Percentiles rank a stretch among this genome's conserved stretches.
Conservation (phyloP, 2,888 invertebrate species). For the Deilephila elpenor region DNA sequence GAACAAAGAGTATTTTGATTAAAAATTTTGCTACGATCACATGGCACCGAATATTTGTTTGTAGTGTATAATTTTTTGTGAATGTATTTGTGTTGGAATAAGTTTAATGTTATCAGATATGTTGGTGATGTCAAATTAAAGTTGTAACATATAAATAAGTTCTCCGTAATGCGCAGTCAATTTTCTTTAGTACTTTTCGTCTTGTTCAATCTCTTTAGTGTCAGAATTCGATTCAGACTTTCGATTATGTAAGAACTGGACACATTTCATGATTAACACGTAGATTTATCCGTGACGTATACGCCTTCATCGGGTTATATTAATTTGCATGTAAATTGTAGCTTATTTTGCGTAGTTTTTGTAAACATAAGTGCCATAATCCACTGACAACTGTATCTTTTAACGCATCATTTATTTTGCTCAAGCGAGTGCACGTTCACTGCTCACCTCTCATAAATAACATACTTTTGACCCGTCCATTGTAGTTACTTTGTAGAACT, state of each 20-base stretch:
- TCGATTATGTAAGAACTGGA: background rate
- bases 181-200: background rate
- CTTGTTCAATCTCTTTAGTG: background rate
- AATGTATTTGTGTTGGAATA: slow-evolving; percentile 2
- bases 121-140: slow-evolving; percentile 5
- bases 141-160: slow-evolving; percentile 11
- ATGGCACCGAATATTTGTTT: slow-evolving; percentile 17
- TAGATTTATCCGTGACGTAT: slow-evolving; percentile 28
- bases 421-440: slow-evolving; percentile 54
- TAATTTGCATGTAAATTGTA: slow-evolving; percentile 43
- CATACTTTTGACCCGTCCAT: slow-evolving; percentile 68
- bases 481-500: slow-evolving; percentile 50
- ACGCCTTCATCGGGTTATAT: slow-evolving; percentile 31
- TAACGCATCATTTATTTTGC: slow-evolving; percentile 57
- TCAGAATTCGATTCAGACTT: background rate
- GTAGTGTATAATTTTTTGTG: slow-evolving; percentile 18
- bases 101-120: background rate
- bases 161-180: slow-evolving; percentile 5
- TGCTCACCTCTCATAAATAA: slow-evolving; percentile 33
- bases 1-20: slow-evolving; percentile 22
- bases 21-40: background rate
- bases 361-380: slow-evolving; percentile 67
- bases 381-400: slow-evolving; percentile 54
- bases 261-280: slow-evolving; percentile 1
- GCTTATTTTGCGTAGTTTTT: slow-evolving; percentile 49